phyloP scores from a whole-genome alignment of 2,888 invertebrate genomes.

The Drosophila meridionalis region DNA sequence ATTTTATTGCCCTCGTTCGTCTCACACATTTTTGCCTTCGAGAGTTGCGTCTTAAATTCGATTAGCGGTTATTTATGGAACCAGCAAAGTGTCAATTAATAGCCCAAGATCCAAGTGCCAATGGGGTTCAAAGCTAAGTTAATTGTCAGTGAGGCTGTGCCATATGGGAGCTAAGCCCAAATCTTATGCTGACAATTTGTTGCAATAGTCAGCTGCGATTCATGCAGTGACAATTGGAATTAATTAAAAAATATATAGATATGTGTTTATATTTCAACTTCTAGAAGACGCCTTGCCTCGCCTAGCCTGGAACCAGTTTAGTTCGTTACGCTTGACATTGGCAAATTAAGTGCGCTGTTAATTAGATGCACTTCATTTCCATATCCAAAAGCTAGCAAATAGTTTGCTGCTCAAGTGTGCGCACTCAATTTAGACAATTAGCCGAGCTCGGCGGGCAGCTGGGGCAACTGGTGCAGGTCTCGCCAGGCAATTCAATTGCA shows the following conservation, averaged over 20 bases:
- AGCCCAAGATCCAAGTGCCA: slow-evolving; percentile 41
- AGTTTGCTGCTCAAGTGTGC: slow-evolving; percentile 28
- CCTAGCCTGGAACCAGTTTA: slow-evolving; percentile 9
- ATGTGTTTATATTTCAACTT: not conserved
- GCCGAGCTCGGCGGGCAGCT: slow-evolving; percentile 23
- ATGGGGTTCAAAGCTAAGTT: slow-evolving; percentile 47
- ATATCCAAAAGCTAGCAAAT: slow-evolving; percentile 33
- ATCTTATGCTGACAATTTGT: slow-evolving; percentile 45
- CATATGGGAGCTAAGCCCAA: slow-evolving; percentile 26
- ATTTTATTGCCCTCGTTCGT: slow-evolving; percentile 31
- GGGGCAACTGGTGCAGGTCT: slow-evolving; percentile 42
- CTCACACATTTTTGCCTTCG: slow-evolving; percentile 12
- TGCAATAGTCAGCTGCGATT: slow-evolving; percentile 48
- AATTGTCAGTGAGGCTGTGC: slow-evolving; percentile 29
- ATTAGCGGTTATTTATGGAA: slow-evolving; percentile 65
- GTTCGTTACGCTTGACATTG: slow-evolving; percentile 46
- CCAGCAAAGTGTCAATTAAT: slow-evolving; percentile 75
- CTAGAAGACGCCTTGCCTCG: not conserved
- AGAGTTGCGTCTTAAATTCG: slow-evolving; percentile 55
- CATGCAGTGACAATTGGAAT: slow-evolving; percentile 22
- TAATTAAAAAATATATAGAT: not conserved
- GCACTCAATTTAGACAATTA: slow-evolving; percentile 70
- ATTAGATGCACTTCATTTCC: slow-evolving; percentile 65
- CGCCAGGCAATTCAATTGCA: slow-evolving; percentile 55
- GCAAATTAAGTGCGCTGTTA: slow-evolving; percentile 46